Base-by-base conservation (phyloP, 92 coral and sea anemone species). In the Parazoanthus atlanticus region DNA sequence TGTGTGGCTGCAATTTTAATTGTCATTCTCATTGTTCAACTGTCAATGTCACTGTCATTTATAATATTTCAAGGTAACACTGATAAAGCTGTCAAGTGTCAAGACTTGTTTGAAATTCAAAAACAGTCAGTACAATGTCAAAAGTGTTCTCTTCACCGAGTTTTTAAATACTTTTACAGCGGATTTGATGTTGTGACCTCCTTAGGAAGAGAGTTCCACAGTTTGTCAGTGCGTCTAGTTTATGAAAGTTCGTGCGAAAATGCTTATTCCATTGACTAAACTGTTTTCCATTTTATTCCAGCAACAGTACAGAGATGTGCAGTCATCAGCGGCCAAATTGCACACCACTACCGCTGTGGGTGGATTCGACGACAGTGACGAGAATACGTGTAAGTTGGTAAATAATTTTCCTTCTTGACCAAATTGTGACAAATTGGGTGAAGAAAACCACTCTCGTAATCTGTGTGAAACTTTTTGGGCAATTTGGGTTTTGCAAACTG, bases 221-320 rank as follows among this genome's bases (percentile, higher is more conserved):
- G 16, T 10, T 10, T 36, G 12, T 73, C 23, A 13, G 33, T 73
- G n/a, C 12, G 19, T 74, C 43, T 34, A 34, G 19, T 34, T 74
- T 74, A 32, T 74, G 78, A 74, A 74, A 74, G 38, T 33, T 34
- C 15, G 17, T 8, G 7, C 43, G 69, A 43, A 10, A 73, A 17
- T 17, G 36, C 9, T 21, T 76, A n/a, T 74, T 8, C 21, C 58
- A 12, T 64, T 64, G 28, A 43, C 15, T 41, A 21, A 52, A 80
- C 16, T 46, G 65, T 28, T 79, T 6, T 46, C 33, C 28, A 66
- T 74, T 26, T 0, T 71, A 36, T 64, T 33, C 8, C 85, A 97
- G 99, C 95, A 95, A 88, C 99, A 97, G 78, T 97, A 97, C 92
- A 88, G 94, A 85, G 99, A 97, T 81, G 95, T 97, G n/a, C 99